These are phyloP conservation scores for Zosterops japonicus DNA, from an alignment of 2,113 vertebrate species.

Conservation along the genomic window DNA sequence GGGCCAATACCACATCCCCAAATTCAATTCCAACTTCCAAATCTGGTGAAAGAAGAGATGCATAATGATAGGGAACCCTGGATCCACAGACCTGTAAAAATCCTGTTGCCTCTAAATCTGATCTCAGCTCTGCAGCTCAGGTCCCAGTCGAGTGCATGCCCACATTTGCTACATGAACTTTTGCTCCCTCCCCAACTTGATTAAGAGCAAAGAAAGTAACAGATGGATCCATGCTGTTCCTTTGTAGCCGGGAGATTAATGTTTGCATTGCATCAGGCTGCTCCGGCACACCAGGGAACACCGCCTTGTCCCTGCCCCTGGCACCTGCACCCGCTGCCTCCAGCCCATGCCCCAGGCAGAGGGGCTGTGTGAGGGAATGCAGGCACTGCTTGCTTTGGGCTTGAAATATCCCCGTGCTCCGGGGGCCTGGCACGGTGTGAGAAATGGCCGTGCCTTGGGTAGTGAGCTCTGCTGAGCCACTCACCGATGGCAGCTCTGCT, in stretches of 20 bases:
- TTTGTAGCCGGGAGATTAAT: constrained; percentile 58
- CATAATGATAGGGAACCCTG: neutral
- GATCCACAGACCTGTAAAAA: neutral
- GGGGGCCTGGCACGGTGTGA: neutral
- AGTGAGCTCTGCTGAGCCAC: neutral
- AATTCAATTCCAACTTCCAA: constrained; percentile 22
- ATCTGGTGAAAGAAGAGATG: constrained; percentile 3
- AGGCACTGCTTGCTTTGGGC: fast-evolving
- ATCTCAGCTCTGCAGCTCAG: neutral
- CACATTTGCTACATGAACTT: constrained; percentile 67
- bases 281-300: neutral
- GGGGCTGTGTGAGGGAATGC: neutral
- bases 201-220: constrained; percentile 30
- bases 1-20: constrained; percentile 49
- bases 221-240: constrained; percentile 60
- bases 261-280: constrained; percentile 10
- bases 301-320: neutral
- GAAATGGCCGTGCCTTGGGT: neutral
- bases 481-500: neutral
- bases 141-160: neutral
- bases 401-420: fast-evolving
- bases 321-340: neutral
- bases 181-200: constrained; percentile 33
- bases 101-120: neutral
- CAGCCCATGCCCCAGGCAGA: neutral